These are phyloP conservation scores for Daphoenositta chrysoptera DNA, from an alignment of 2,113 vertebrate species.

Conservation along the genomic window DNA sequence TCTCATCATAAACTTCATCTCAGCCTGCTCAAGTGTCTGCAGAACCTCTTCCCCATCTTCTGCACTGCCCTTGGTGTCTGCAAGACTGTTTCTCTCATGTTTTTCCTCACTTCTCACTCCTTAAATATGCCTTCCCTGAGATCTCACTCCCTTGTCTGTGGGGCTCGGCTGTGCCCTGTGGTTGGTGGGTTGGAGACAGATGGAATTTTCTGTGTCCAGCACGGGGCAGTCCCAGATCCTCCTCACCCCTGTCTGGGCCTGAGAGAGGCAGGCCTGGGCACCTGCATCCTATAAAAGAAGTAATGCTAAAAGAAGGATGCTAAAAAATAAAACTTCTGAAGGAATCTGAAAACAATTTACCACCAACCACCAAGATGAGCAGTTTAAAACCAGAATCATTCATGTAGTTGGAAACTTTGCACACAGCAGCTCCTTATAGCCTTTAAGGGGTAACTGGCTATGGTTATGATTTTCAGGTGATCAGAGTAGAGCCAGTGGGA, in stretches of 20 bases:
- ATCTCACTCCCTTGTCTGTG: rapidly evolving
- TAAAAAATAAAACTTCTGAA: neutral
- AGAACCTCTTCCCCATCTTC: neutral
- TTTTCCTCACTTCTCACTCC: neutral
- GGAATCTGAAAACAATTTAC: neutral
- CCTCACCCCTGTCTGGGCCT: neutral
- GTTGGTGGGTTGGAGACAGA: rapidly evolving
- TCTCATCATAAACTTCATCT: neutral
- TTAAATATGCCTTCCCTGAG: neutral
- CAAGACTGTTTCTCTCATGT: neutral
- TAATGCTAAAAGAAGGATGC: neutral
- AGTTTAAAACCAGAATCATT: neutral
- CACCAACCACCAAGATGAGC: neutral
- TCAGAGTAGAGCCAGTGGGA: neutral
- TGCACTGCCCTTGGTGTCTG: neutral
- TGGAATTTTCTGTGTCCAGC: rapidly evolving
- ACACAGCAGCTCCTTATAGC: neutral
- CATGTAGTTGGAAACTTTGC: neutral
- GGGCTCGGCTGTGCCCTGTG: rapidly evolving
- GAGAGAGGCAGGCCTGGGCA: neutral
- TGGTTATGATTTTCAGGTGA: neutral
- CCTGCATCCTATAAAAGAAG: neutral
- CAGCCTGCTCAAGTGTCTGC: neutral
- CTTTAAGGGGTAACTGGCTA: neutral
- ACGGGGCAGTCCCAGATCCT: rapidly evolving